Percentiles rank a stretch among this genome's conserved stretches.
Conservation (phyloP, 2,113 vertebrate genomes). For the Thamnophis sirtalis region DNA sequence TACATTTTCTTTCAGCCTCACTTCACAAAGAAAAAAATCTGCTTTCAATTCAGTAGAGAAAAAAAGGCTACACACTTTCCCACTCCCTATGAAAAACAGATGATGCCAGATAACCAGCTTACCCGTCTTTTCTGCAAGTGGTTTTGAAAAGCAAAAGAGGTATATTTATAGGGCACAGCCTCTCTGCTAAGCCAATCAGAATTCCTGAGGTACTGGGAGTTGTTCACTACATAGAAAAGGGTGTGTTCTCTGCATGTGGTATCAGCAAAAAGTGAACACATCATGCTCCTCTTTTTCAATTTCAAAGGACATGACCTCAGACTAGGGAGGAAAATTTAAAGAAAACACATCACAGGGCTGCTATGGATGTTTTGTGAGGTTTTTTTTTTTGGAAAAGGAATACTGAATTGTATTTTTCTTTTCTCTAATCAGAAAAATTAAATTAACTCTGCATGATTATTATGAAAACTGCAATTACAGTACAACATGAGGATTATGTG, state of each 20-base stretch:
- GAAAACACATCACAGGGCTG: background rate
- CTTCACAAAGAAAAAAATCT: background rate
- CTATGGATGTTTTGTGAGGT: background rate
- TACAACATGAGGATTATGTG: background rate
- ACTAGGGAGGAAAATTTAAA: background rate
- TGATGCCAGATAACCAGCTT: slow-evolving; percentile 38
- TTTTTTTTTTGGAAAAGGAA: no score
- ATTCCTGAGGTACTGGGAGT: slow-evolving; percentile 51
- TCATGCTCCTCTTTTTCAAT: background rate
- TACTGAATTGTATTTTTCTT: background rate
- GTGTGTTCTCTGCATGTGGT: background rate
- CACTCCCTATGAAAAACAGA: background rate
- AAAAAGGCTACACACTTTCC: background rate
- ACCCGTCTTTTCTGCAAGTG: slow-evolving; percentile 46
- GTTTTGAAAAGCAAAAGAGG: background rate
- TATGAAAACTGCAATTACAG: background rate
- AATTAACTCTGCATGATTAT: background rate
- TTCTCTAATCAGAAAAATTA: background rate
- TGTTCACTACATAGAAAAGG: slow-evolving; percentile 49
- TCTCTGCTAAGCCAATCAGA: slow-evolving; percentile 61
- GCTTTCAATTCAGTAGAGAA: background rate
- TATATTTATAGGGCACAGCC: slow-evolving; percentile 67
- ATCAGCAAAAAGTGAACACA: slow-evolving; percentile 23
- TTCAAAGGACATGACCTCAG: background rate
- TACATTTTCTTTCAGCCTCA: no score